Conservation (phyloP, 2,797 vertebrate species). For the Cryptoprocta ferox region DNA sequence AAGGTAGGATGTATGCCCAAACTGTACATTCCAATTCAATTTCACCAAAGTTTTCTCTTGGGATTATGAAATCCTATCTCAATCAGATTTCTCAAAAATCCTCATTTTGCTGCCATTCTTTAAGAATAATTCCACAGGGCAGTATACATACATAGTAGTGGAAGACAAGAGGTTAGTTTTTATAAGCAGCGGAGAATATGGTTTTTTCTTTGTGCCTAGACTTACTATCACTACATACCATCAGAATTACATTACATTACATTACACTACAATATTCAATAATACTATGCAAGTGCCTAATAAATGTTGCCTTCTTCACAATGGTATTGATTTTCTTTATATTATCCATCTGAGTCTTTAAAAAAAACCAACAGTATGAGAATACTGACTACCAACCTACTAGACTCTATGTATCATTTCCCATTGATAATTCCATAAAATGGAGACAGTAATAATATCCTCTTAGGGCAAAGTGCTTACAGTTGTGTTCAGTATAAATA, state of each 20-base stretch:
- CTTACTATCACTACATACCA: not conserved
- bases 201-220: not conserved
- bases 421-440: not conserved
- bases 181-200: not conserved
- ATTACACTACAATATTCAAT: not conserved
- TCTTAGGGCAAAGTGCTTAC: not conserved
- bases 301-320: not conserved
- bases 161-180: not conserved
- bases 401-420: not conserved
- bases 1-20: not conserved
- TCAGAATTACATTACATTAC: not conserved
- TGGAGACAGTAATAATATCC: not conserved
- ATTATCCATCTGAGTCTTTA: not conserved
- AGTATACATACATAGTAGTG: not conserved
- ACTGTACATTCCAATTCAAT: not conserved
- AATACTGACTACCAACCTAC: not conserved
- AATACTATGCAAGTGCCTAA: not conserved
- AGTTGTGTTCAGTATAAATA: not conserved
- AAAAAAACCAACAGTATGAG: not conserved
- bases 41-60: not conserved
- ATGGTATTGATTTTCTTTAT: not conserved
- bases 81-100: not conserved
- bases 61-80: not conserved
- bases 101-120: not conserved
- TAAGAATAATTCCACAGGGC: not conserved